A percentile compares a stretch with the other conserved stretches of the same genome.
phyloP scores from a whole-genome alignment of 2,113 vertebrate genomes.

The Centrocercus urophasianus region DNA sequence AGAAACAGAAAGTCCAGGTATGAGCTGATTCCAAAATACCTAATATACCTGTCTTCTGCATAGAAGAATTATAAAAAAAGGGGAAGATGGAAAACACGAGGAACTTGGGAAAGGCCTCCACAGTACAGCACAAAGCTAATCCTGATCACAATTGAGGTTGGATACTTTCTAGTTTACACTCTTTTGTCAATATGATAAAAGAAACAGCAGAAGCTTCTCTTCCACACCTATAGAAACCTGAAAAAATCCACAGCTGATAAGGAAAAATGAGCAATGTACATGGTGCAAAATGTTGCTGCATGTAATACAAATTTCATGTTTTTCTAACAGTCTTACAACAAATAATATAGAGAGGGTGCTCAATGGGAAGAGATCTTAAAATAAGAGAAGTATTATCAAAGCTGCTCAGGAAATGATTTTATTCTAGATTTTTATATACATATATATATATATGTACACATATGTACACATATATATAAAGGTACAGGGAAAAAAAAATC shows the following conservation, averaged over 20 bases:
- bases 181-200: background rate
- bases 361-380: background rate
- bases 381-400: background rate
- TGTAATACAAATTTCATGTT: background rate
- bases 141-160: background rate
- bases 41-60: background rate
- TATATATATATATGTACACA: no score
- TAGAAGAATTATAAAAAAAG: background rate
- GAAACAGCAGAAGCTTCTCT: background rate
- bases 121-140: background rate
- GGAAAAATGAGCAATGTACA: background rate
- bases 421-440: background rate
- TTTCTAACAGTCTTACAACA: background rate
- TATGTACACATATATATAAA: background rate
- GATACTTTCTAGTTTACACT: background rate
- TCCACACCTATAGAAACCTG: background rate
- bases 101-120: background rate
- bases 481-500: background rate
- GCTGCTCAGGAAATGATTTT: background rate
- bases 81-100: background rate
- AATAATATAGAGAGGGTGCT: fast-evolving
- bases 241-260: background rate
- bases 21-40: background rate
- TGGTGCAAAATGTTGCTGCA: background rate
- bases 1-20: background rate